Evolutionary conservation across 2,888 invertebrate species (phyloP).

Genomic region (Hydropsyche betteni): DNA sequence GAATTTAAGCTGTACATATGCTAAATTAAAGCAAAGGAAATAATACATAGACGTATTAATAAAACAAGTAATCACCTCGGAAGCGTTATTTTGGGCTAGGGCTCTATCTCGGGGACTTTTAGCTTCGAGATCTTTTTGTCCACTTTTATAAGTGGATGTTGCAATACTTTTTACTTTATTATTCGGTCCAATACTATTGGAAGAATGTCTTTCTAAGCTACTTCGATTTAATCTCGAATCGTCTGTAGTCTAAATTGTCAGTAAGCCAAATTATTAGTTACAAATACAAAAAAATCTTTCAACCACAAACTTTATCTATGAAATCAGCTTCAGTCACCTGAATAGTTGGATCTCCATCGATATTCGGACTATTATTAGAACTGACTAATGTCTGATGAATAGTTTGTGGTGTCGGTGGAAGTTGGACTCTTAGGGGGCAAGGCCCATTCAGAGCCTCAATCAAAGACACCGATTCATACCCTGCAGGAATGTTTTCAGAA

Average conservation of each 20-base stretch:
- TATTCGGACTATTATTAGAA: slow-evolving; percentile 54
- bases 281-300: no score
- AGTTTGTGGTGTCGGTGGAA: slow-evolving; percentile 57
- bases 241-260: slow-evolving; percentile 70
- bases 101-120: slow-evolving; percentile 56
- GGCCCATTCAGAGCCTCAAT: slow-evolving; percentile 97
- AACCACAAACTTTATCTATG: not conserved
- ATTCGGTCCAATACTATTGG: slow-evolving; percentile 62
- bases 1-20: not conserved
- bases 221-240: slow-evolving; percentile 66
- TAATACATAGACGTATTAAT: not conserved
- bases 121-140: slow-evolving; percentile 56
- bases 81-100: slow-evolving; percentile 59
- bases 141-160: slow-evolving; percentile 53
- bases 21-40: not conserved
- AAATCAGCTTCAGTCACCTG: slow-evolving; percentile 60
- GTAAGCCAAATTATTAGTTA: no score
- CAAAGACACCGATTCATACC: slow-evolving; percentile 92
- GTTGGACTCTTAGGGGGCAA: slow-evolving; percentile 65
- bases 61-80: slow-evolving; percentile 60
- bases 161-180: slow-evolving; percentile 60
- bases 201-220: slow-evolving; percentile 66
- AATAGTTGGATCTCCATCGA: slow-evolving; percentile 71
- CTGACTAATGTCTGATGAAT: slow-evolving; percentile 54
- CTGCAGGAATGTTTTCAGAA: slow-evolving; percentile 87